Evolutionary conservation across 2,797 vertebrate genomes (phyloP).

Genomic region (Tapirus indicus): DNA sequence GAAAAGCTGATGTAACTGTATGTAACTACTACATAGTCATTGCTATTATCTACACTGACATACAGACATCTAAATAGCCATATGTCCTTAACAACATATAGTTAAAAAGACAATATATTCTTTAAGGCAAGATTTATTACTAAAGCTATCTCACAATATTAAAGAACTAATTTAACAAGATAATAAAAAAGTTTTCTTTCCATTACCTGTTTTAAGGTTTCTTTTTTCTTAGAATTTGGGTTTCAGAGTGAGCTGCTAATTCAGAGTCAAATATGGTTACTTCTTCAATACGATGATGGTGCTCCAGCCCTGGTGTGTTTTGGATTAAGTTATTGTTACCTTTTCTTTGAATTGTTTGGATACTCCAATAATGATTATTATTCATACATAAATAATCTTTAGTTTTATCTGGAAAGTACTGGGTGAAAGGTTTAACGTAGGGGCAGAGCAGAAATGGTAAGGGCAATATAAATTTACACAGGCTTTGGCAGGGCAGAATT

Average conservation of each 20-base stretch:
- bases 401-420: conserved; percentile 48
- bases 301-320: not conserved
- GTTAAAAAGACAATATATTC: not conserved
- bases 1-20: not conserved
- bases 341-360: conserved; percentile 45
- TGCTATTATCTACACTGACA: not conserved
- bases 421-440: conserved; percentile 27
- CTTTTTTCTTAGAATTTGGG: conserved; percentile 30
- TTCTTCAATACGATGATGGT: not conserved
- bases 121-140: not conserved
- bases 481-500: not conserved
- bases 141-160: not conserved
- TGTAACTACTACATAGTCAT: not conserved
- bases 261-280: not conserved
- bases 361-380: conserved; percentile 19
- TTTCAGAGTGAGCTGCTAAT: conserved; percentile 42
- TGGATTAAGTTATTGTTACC: conserved; percentile 9
- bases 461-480: conserved; percentile 12
- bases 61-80: not conserved
- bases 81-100: not conserved
- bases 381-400: conserved; percentile 22
- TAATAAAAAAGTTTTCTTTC: not conserved
- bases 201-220: not conserved
- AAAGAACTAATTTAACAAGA: not conserved
- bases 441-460: not conserved